Base-by-base conservation (phyloP, 2,113 vertebrate genomes). In the Turdus rufiventris region DNA sequence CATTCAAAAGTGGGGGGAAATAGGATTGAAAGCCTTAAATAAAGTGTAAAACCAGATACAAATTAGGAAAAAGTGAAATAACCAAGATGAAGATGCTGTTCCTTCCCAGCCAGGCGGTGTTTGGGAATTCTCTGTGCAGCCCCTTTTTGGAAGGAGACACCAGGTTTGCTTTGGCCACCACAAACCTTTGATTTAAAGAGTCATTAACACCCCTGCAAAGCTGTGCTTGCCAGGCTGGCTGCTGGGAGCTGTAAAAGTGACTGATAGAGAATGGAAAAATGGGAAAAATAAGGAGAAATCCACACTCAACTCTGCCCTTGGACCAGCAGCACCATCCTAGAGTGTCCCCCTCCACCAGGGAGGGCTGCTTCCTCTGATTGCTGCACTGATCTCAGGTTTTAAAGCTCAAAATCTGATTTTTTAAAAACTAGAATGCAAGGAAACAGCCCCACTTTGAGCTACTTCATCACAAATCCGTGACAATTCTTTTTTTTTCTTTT, bases 221-320 rank as follows among this genome's bases (percentile, higher is more conserved):
- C 89, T 65, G 12, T 1, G 3, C 77, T 75, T 14, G 26, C 81
- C 85, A 5, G 45, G 18, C 14, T 2, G 50, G 11, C 71, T 89
- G 85, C 87, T 65, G 89, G 53, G 89, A 74, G 86, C 65, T 4
- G 2, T 89, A 57, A 87, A 94, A 92, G 76, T 89, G 89, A 96
- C 45, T 71, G 23, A 87, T 19, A 53, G 86, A 57, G 61, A 70
- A 48, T 54, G 15, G 14, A 14, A 65, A 77, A 68, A 31, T 0
- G 10, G 60, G 56, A 48, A n/a, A 26, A 76, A 43, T 42, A 5
- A 56, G 62, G 33, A 92, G 34, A 76, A 86, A 6, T 1, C 26
- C 36, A 6, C 9, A 0, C 48, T 68, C 31, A 7, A 2, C 31
- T 67, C 56, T 81, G 78, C 70, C 33, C 18, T 0, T 5, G 56